phyloP scores from a whole-genome alignment of 2,113 vertebrate genomes.

The Suncus etruscus region DNA sequence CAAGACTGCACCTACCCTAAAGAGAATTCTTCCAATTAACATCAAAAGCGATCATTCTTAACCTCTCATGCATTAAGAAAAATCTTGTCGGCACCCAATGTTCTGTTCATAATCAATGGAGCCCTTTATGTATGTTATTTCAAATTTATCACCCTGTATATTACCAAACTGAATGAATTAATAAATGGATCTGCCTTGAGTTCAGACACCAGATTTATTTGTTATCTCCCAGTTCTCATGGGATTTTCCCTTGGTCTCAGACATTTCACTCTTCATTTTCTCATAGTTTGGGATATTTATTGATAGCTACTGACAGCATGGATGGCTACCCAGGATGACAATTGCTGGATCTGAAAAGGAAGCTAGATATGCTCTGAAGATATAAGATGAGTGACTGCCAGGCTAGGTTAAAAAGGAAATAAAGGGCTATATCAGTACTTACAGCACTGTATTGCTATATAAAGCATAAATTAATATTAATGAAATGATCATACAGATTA shows the following conservation, averaged over 20 bases:
- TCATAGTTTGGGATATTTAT: conserved; percentile 63
- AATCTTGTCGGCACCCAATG: conserved; percentile 73
- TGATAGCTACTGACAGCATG: conserved; percentile 64
- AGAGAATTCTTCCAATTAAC: conserved; percentile 79
- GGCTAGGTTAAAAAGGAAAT: not conserved
- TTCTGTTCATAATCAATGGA: conserved; percentile 79
- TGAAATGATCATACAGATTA: not conserved
- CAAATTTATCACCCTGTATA: conserved; percentile 74
- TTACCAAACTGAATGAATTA: conserved; percentile 71
- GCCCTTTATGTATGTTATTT: conserved; percentile 74
- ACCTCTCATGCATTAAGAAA: conserved; percentile 77
- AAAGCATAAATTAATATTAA: not conserved
- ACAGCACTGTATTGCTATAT: not conserved
- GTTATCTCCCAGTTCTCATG: conserved; percentile 36
- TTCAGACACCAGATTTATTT: conserved; percentile 65
- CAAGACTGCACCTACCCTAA: conserved; percentile 62
- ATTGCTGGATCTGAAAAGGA: not conserved
- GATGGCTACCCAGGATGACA: not conserved
- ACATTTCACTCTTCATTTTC: conserved; percentile 55
- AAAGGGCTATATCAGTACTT: not conserved
- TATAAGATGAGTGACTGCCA: not conserved
- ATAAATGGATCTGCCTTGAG: conserved; percentile 56
- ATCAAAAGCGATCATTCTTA: conserved; percentile 77
- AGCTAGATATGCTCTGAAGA: conserved; percentile 39
- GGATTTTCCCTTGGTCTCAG: conserved; percentile 29